A percentile compares a stretch with the other conserved stretches of the same genome.
Evolutionary conservation across 2,113 vertebrate species (phyloP).

Genomic region (Entomyzon cyanotis): DNA sequence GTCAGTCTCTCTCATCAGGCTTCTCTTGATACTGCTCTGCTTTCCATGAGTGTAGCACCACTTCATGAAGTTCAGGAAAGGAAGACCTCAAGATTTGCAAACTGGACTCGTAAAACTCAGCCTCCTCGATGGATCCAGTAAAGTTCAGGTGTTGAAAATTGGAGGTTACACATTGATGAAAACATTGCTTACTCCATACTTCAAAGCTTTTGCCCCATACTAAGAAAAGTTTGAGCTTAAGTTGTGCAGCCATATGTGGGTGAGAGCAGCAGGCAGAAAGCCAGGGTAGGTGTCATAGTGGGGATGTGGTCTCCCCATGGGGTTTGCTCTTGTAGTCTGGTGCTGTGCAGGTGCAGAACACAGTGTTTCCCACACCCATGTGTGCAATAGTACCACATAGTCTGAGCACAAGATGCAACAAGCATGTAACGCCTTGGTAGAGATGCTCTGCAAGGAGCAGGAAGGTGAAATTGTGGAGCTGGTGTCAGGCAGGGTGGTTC

Average conservation of each 20-base stretch:
- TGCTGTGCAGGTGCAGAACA: background rate
- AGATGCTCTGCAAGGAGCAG: background rate
- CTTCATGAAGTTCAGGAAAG: background rate
- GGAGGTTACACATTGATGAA: background rate
- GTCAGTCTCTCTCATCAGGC: background rate
- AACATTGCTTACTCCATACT: background rate
- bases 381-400: fast-evolving
- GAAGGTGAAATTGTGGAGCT: background rate
- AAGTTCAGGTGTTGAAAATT: background rate
- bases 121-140: fast-evolving
- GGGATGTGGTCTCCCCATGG: background rate
- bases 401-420: background rate
- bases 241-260: background rate
- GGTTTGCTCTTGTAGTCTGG: background rate
- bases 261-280: background rate
- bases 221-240: background rate
- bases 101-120: background rate
- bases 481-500: background rate
- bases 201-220: background rate
- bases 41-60: background rate
- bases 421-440: background rate
- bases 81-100: background rate
- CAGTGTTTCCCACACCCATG: background rate
- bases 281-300: fast-evolving
- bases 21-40: background rate